phyloP scores from a whole-genome alignment of 2,888 invertebrate genomes.

The Cerceris rybyensis region DNA sequence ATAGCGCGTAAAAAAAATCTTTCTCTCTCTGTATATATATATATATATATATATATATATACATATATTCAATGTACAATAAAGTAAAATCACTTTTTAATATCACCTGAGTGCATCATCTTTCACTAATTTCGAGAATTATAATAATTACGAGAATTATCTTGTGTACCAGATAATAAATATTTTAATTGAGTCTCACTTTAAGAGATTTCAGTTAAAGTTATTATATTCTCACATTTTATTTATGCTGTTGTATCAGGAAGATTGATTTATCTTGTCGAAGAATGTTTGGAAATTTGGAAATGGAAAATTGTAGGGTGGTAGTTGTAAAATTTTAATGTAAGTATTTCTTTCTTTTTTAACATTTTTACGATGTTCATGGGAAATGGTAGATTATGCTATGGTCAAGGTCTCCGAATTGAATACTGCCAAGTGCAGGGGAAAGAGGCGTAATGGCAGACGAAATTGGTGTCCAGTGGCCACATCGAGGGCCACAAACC shows the following conservation, averaged over 20 bases:
- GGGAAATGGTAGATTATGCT: conserved; percentile 18
- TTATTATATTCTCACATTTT: too few relatives aligned
- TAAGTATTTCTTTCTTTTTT: not conserved
- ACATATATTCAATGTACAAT: not conserved
- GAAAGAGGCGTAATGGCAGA: conserved; percentile 21
- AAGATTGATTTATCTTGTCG: too few relatives aligned
- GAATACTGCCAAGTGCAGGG: conserved; percentile 35
- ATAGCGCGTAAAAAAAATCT: not conserved
- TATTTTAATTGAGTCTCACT: too few relatives aligned
- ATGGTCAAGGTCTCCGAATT: conserved; percentile 49
- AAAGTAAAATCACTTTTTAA: too few relatives aligned
- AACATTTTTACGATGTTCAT: conserved; percentile 20
- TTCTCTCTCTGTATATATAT: not conserved
- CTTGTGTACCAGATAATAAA: too few relatives aligned
- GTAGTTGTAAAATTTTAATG: not conserved
- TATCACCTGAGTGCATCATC: too few relatives aligned
- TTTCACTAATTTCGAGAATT: too few relatives aligned
- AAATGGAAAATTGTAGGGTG: too few relatives aligned
- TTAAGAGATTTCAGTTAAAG: too few relatives aligned
- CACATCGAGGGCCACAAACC: conserved; percentile 68
- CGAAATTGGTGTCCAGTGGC: conserved; percentile 59
- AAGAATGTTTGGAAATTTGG: too few relatives aligned
- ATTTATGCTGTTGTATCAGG: too few relatives aligned
- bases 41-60: not conserved
- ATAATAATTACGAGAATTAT: too few relatives aligned